These are phyloP conservation scores for Fukomys damarensis DNA, from an alignment of 2,113 vertebrate species.

Conservation along the genomic window DNA sequence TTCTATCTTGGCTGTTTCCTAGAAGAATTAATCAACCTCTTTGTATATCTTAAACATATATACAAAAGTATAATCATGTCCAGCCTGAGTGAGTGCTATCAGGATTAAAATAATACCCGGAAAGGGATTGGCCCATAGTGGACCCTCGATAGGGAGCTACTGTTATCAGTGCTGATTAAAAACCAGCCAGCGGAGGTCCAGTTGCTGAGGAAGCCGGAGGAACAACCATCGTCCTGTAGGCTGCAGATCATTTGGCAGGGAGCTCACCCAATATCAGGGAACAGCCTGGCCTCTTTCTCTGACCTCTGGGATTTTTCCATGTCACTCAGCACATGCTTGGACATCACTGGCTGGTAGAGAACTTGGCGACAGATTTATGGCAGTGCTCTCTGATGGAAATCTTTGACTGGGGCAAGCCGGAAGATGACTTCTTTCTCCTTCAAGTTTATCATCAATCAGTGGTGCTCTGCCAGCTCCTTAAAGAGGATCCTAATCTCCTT, in stretches of 20 bases:
- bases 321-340: not conserved
- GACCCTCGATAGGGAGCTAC: not conserved
- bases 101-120: not conserved
- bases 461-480: conserved; percentile 47
- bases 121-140: not conserved
- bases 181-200: not conserved
- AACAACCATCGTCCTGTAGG: not conserved
- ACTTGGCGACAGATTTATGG: conserved; percentile 30
- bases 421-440: conserved; percentile 73
- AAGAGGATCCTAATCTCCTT: conserved; percentile 66
- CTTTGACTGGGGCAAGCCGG: conserved; percentile 63
- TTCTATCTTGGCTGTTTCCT: not conserved
- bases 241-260: not conserved
- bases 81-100: not conserved
- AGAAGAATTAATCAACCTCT: not conserved
- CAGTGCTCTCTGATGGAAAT: conserved; percentile 44
- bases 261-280: not conserved
- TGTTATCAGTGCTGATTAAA: conserved; percentile 33
- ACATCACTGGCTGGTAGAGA: not conserved
- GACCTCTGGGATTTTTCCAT: not conserved
- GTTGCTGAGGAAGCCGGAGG: not conserved
- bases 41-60: not conserved
- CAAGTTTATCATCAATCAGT: conserved; percentile 69
- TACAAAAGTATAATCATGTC: not conserved
- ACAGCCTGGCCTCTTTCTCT: not conserved